Evolutionary conservation across 1,140 invertebrate species (phyloP).

Genomic region (Trichomalopsis sarcophagae): DNA sequence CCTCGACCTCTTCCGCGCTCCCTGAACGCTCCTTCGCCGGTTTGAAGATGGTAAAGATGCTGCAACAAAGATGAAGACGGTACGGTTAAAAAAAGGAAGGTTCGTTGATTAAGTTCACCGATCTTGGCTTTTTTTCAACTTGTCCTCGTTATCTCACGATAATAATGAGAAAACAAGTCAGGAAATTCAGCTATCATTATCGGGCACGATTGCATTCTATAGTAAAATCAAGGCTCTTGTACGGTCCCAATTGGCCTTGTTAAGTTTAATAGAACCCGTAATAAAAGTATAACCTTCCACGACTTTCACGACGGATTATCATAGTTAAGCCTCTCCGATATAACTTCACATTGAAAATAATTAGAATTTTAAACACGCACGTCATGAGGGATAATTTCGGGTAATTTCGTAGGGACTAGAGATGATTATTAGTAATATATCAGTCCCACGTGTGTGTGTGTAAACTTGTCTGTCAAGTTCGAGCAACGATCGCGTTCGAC

Average conservation of each 20-base stretch:
- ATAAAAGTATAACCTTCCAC: constrained; percentile 66
- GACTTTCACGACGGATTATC: constrained; percentile 42
- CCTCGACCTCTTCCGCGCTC: constrained; percentile 72
- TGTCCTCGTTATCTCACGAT: constrained; percentile 27
- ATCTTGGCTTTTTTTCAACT: background rate
- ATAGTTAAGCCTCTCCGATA: constrained; percentile 39
- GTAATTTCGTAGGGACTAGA: background rate
- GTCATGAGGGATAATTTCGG: background rate
- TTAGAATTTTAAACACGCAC: constrained; percentile 5
- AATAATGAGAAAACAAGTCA: constrained; percentile 42
- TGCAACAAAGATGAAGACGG: constrained; percentile 62
- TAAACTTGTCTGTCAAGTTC: too few species aligned
- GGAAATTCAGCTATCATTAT: constrained; percentile 60
- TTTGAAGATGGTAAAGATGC: constrained; percentile 73
- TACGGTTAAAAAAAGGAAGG: background rate
- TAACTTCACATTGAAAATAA: constrained; percentile 31
- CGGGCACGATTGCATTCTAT: constrained; percentile 61
- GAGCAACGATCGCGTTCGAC: too few species aligned
- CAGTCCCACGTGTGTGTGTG: too few species aligned
- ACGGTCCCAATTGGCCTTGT: constrained; percentile 71
- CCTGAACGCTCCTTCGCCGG: constrained; percentile 71
- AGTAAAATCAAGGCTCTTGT: constrained; percentile 70
- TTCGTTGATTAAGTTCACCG: background rate
- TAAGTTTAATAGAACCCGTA: constrained; percentile 71
- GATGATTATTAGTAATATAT: background rate